Evolutionary conservation across 2,113 vertebrate species (phyloP), one percentile per base, ranked within the genome.

Genomic region (Zootoca vivipara): DNA sequence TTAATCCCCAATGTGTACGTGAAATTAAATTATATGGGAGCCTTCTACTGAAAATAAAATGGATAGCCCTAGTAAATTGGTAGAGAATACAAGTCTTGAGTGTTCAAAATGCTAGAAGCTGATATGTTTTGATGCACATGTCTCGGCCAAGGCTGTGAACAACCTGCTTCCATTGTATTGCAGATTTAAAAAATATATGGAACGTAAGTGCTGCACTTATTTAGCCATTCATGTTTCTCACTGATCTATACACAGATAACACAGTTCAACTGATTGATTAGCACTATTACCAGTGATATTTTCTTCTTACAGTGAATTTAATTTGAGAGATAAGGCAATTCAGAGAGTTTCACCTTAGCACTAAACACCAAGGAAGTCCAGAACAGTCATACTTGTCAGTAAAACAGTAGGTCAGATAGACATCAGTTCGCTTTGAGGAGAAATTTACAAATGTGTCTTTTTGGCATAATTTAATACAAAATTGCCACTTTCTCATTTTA

Each of bases 401-500:
- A 93, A 92, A 94, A 96, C 95, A 95, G 95, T 93, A 95, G 91
- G 89, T 96, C 92, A 93, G 93, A 96, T 86, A 1, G 86, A 94
- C 89, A 91, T 91, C 87, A 90, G 87, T 85, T 94, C 91, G 81
- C 91, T 87, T 69, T 46, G 87, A 93, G 92, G 93, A 91, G 91
- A 64, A 1, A 95, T 85, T 80, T 89, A 91, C 91, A 72, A 89
- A 69, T 83, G 93, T 22, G 52, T 26, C 52, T 86, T 95, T 95
- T 96, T 97, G 95, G 96, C 95, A 94, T 95, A 85, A 86, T 15
- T 87, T 85, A 96, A 95, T 95, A 95, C 95, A 97, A 94, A 94
- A 78, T 93, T 87, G 85, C 90, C 89, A 90, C 87, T 86, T 94
- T 86, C 38, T 91, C 30, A n/a, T 78, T 93, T 88, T 85, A 84